Evolutionary conservation across 2,888 invertebrate species (phyloP), one percentile per base, ranked within the genome.

Genomic region (Drosophila mulleri): DNA sequence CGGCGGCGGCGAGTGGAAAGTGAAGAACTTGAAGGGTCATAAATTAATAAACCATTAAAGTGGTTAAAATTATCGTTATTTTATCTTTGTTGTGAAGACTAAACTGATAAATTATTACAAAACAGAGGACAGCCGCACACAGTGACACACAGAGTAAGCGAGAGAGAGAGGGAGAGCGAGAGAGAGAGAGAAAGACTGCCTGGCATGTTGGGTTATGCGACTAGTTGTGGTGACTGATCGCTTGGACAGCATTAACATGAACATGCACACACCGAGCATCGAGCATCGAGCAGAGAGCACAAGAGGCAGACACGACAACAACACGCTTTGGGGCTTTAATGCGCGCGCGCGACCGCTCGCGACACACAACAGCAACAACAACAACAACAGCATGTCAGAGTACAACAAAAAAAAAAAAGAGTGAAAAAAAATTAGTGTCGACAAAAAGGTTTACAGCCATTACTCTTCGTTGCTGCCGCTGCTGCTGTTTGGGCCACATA

Each of bases 11-110:
- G 85, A 81, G 88, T 87, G 88, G 88, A 83, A 83, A 86, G 86
- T 87, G 86, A 86, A 85, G 89, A 87, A 83, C 91, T 91, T 92
- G 92, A 92, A 92, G 92, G 92, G 91, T 91, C 92, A 92, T 92
- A 92, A 92, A 92, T 92, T 92, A 92, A 92, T 92, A 92, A 92
- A 91, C 92, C 92, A 92, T 92, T 92, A 92, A 92, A 92, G 91
- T 91, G 92, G 91, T 91, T 92, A 92, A 92, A 91, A 92, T 92
- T 92, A 92, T 92, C 92, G 90, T 91, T 88, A 90, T 92, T 92
- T 92, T 90, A 91, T 92, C 91, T 92, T 88, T 90, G 88, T 90
- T 84, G 84, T 86, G 89, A 83, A 81, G 89, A 91, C 92, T 91
- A 91, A 92, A 92, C 92, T 92, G 92, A 92, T 92, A 92, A 92